Evolutionary conservation across 2,888 invertebrate species (phyloP), one percentile per base, ranked within the genome.

Genomic region (Catotricha subobsoleta): DNA sequence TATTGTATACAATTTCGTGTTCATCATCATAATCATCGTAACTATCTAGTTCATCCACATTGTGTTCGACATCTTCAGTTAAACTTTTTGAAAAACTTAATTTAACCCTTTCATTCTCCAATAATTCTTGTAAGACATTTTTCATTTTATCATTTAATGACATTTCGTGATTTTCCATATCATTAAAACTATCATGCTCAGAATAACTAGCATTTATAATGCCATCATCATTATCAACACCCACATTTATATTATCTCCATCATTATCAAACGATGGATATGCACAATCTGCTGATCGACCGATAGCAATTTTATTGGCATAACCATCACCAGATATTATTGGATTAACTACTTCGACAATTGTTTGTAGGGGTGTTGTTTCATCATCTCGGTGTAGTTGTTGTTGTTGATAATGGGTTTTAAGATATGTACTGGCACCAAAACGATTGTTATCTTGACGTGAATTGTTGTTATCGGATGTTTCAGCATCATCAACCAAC

Each of bases 71-170:
- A 23, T 54, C 47, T 42, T 58, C 62, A 45, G 55, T 56, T 45
- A 62, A 55, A 47, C 62, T 63, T 47, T 60, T 57, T 48, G 63
- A 63, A 48, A 62, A 56, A 60, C 60, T 63, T 46, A 59, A 58
- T 55, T 62, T 61, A 46, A 63, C 63, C 48, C 62, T 57, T 48
- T 63, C 56, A 47, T 63, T 60, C 46, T 57, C 58, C 41, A 62
- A 49, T 44, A 63, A 50, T 46, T 63, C 63, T 48, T 62, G 58
- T 40, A 63, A 55, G 41, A 63, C 63, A 54, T 60, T 62, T 54
- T 63, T 63, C 63, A 63, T 63, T 59, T 63, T 63, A 40, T 62
- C 63, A 53, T 62, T 63, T 46, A 63, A 52, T 44, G 63, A 63
- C 47, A 62, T 50, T 48, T 60, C 60, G 20, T 13, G 6, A 23